Evolutionary conservation across 2,888 invertebrate species (phyloP), one percentile per base, ranked within the genome.

Genomic region (Halictus quadricinctus): DNA sequence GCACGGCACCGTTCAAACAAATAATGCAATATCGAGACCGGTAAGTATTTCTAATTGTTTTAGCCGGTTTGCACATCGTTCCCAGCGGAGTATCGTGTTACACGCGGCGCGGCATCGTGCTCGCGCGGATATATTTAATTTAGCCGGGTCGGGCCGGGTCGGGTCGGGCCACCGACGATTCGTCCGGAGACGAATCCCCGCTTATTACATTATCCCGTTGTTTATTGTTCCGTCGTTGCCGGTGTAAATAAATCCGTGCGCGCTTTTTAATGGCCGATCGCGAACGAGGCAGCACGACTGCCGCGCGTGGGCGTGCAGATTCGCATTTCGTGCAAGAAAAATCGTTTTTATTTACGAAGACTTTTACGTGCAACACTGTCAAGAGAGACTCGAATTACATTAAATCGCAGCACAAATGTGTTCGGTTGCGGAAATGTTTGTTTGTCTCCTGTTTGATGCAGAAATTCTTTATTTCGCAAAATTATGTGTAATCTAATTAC

Each of bases 151-250:
- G 43, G 43, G 6, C 43, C 41, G 43, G 25, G 54, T 46, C 58
- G 43, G 25, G 54, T 46, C 69, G 43, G 43, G 6, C 43, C 41
- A 46, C 29, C 36, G 43, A 70, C 69, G 69, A n/a, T n/a, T 41
- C 41, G 58, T n/a, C 48, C 48, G 43, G 75, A 48, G 58, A 70
- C 75, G 29, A 29, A 64, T 18, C 48, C 10, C 58, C 72, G 60
- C 15, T 76, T 79, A 85, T 85, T 76, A 81, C 83, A 83, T 83
- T 76, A 83, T 69, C 77, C 83, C 41, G n/a, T 74, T 83, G 73
- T 79, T 85, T 79, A 74, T 85, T 58, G 18, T 60, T 72, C 58
- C 66, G 15, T 6, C 75, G 79, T 79, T 79, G 21, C 15, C 50
- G 15, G 46, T 46, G 79, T 72, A 79, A 84, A 82, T 72, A 84